Percentiles rank a stretch among this genome's conserved stretches.
Conservation (phyloP, 2,113 vertebrate genomes). For the Furnarius figulus region DNA sequence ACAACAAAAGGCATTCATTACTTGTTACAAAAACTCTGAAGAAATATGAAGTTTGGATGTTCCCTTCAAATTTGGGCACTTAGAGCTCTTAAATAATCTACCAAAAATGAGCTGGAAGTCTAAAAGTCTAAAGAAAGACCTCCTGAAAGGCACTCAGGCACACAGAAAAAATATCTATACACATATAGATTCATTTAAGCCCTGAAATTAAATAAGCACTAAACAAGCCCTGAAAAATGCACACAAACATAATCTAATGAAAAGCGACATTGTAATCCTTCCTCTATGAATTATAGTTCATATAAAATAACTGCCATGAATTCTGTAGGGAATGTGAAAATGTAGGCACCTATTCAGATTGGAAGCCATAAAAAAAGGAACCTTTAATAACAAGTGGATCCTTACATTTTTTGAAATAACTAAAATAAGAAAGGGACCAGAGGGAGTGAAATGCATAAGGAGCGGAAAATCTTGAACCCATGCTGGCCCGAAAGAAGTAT, state of each 20-base stretch:
- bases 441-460: constrained; percentile 34
- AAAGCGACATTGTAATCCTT: neutral
- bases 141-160: neutral
- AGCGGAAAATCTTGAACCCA: constrained; percentile 58
- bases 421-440: constrained; percentile 47
- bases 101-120: neutral
- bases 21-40: neutral
- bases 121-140: neutral
- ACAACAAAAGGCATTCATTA: neutral
- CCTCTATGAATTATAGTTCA: neutral
- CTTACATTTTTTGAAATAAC: constrained; percentile 37
- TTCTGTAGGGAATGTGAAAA: constrained; percentile 33
- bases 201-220: neutral
- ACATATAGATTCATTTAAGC: neutral
- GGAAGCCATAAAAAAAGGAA: constrained; percentile 25
- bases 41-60: neutral
- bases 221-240: constrained; percentile 7
- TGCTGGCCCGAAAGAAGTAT: constrained; percentile 33
- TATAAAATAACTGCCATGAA: neutral
- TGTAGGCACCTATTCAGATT: constrained; percentile 30
- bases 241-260: neutral
- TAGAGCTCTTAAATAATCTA: neutral
- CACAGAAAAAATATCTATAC: neutral
- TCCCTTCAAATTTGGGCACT: neutral
- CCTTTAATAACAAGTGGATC: constrained; percentile 29